phyloP scores from a whole-genome alignment of 2,113 vertebrate species.

The Corythoichthys haematopterus region DNA sequence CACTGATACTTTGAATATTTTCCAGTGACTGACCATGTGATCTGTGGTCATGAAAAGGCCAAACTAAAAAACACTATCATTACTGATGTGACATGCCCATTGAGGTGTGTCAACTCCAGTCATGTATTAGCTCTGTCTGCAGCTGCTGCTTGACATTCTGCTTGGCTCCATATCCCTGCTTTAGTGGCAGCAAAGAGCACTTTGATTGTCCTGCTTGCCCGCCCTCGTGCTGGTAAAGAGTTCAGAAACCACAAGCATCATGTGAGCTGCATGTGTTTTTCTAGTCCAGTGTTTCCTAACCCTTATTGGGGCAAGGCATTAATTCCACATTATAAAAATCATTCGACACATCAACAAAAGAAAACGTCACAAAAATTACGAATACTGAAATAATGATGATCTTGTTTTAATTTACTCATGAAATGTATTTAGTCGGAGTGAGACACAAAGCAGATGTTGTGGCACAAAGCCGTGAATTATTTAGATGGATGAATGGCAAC shows the following conservation, averaged over 20 bases:
- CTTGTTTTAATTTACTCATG: background rate
- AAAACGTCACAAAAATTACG: background rate
- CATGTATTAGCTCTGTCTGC: slow-evolving; percentile 49
- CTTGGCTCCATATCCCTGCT: slow-evolving; percentile 58
- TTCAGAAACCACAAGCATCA: slow-evolving; percentile 31
- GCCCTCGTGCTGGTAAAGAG: slow-evolving; percentile 57
- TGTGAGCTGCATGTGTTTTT: slow-evolving; percentile 10
- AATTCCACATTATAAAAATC: background rate
- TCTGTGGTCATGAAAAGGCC: background rate
- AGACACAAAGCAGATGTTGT: background rate
- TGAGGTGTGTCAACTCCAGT: slow-evolving; percentile 7
- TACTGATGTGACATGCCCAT: slow-evolving; percentile 16
- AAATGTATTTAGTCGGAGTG: background rate
- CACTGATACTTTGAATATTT: slow-evolving; percentile 2
- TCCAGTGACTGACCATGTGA: background rate
- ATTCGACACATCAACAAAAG: background rate
- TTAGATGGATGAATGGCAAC: background rate
- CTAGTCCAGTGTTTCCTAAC: background rate
- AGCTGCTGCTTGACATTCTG: slow-evolving; percentile 68
- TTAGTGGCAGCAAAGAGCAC: slow-evolving; percentile 67
- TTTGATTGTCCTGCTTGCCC: slow-evolving; percentile 59
- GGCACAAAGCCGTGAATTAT: background rate
- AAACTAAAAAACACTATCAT: slow-evolving; percentile 6
- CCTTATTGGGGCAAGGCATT: background rate
- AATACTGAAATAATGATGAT: background rate